phyloP scores from a whole-genome alignment of 2,113 vertebrate genomes.

The Myotis brandtii region DNA sequence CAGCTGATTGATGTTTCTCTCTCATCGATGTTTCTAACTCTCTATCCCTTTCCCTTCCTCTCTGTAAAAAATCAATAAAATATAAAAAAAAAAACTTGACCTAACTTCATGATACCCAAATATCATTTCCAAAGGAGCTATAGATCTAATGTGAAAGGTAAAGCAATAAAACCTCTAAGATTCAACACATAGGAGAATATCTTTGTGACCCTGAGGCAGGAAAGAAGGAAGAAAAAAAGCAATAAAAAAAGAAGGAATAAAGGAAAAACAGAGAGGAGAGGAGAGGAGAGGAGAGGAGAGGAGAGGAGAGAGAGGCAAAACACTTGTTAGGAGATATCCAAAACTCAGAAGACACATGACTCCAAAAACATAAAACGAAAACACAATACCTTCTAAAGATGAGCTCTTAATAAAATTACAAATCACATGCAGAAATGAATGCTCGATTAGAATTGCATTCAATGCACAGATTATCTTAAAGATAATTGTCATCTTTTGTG shows the following conservation, averaged over 20 bases:
- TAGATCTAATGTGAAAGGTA: not conserved
- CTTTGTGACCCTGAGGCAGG: not conserved
- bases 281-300: too few relatives aligned
- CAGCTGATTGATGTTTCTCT: too few relatives aligned
- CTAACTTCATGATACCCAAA: not conserved
- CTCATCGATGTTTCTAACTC: too few relatives aligned
- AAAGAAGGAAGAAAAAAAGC: not conserved
- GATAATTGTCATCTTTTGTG: not conserved
- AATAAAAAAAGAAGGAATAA: not conserved
- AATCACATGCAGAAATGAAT: not conserved
- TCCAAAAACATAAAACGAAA: not conserved
- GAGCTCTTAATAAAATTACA: slow-evolving; percentile 15
- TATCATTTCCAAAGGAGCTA: not conserved
- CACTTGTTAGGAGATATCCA: not conserved
- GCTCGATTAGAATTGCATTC: not conserved
- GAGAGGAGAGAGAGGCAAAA: not conserved
- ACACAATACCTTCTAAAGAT: not conserved
- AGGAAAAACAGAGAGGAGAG: not conserved
- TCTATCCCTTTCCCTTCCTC: too few relatives aligned
- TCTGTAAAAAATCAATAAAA: too few relatives aligned
- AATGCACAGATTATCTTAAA: not conserved
- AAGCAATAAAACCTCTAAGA: slow-evolving; percentile 1
- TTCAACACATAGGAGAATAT: slow-evolving; percentile 4
- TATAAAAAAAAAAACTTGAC: too few relatives aligned
- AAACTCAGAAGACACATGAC: not conserved